Conservation (phyloP, 64 coral and sea anemone species). For the Porites lutea region DNA sequence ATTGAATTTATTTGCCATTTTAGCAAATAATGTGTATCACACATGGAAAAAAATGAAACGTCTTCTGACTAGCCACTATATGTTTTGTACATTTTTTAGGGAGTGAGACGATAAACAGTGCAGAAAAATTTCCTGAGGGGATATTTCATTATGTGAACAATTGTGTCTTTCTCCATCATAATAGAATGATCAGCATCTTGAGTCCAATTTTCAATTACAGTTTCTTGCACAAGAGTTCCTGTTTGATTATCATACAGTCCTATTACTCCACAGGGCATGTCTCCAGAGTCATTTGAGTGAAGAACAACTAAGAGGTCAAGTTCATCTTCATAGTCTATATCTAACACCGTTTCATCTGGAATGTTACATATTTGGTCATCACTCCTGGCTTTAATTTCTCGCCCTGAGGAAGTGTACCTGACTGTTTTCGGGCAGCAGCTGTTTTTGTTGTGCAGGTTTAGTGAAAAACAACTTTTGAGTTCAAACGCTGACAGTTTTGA, state of each 20-base stretch:
- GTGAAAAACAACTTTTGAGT: slow-evolving; percentile 17
- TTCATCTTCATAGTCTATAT: slow-evolving; percentile 94
- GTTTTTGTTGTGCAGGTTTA: slow-evolving; percentile 7
- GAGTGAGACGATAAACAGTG: slow-evolving; percentile 49
- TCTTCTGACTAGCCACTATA: neutral
- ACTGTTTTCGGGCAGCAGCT: neutral
- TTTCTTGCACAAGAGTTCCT: slow-evolving; percentile 71
- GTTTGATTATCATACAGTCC: slow-evolving; percentile 93
- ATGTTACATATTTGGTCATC: slow-evolving; percentile 28
- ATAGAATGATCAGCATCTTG: slow-evolving; percentile 86
- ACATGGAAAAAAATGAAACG: no score
- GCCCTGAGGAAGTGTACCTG: slow-evolving; percentile 78
- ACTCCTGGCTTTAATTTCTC: slow-evolving; percentile 65
- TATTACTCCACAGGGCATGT: slow-evolving; percentile 59
- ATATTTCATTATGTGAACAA: slow-evolving; percentile 81
- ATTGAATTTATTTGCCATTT: no score
- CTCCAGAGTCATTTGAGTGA: slow-evolving; percentile 41
- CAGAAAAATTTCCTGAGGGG: slow-evolving; percentile 67
- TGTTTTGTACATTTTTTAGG: neutral
- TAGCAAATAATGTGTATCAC: no score
- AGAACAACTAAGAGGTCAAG: slow-evolving; percentile 83
- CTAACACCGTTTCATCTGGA: slow-evolving; percentile 75
- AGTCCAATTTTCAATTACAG: slow-evolving; percentile 57
- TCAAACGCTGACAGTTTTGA: slow-evolving; percentile 11
- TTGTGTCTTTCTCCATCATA: slow-evolving; percentile 88